Conservation (phyloP, 2,797 vertebrate genomes). For the Coilia nasus region DNA sequence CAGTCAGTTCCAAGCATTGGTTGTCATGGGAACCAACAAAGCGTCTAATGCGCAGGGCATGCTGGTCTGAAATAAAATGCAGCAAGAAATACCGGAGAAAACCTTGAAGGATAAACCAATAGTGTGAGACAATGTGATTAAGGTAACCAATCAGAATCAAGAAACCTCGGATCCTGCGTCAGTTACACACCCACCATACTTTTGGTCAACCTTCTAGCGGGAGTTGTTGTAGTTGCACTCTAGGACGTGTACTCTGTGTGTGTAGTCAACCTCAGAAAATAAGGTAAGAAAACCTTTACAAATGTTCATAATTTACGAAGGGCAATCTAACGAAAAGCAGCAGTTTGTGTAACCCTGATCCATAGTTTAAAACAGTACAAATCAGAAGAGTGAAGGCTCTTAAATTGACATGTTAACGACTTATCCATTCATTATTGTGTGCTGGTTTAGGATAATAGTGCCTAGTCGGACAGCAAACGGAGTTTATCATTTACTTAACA, state of each 20-base stretch:
- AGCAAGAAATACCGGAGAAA: conserved; percentile 64
- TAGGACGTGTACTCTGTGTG: background rate
- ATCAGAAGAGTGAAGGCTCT: background rate
- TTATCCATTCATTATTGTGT: conserved; percentile 3
- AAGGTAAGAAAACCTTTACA: conserved; percentile 40
- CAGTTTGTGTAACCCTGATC: background rate
- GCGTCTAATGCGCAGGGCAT: conserved; percentile 65
- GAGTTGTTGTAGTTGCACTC: conserved; percentile 62
- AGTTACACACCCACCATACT: conserved; percentile 75
- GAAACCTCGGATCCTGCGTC: conserved; percentile 55
- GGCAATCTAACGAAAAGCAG: background rate
- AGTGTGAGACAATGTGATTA: background rate
- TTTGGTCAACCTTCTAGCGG: conserved; percentile 76
- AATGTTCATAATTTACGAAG: background rate
- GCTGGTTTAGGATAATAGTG: background rate
- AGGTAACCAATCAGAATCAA: conserved; percentile 62
- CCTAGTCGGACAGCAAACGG: background rate
- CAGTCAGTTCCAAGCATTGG: conserved; percentile 23
- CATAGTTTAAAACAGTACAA: background rate
- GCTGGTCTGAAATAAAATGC: conserved; percentile 81
- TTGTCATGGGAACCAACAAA: conserved; percentile 57
- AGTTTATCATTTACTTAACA: background rate
- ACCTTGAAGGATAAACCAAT: conserved; percentile 61
- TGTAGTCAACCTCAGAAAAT: conserved; percentile 32
- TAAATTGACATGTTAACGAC: background rate